Evolutionary conservation across 2,888 invertebrate species (phyloP).

Genomic region (Brenthis hecate): DNA sequence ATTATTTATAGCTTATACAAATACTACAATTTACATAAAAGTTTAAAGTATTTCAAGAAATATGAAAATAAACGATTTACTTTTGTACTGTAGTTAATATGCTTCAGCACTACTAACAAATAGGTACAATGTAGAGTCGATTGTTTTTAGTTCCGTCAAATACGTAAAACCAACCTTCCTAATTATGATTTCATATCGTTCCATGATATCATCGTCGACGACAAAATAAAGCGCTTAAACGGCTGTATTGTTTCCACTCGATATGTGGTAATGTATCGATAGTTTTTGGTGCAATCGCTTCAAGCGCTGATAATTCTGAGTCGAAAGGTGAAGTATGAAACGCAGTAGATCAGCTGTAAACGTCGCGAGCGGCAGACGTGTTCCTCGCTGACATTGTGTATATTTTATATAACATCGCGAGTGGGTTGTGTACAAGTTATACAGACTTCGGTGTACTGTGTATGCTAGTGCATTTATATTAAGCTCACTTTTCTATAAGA

Average conservation of each 20-base stretch:
- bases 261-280: slow-evolving; percentile 10
- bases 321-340: slow-evolving; percentile 48
- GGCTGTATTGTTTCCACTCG: slow-evolving; percentile 32
- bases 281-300: slow-evolving; percentile 39
- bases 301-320: slow-evolving; percentile 45
- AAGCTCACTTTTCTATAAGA: slow-evolving; percentile 35
- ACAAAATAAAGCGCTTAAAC: slow-evolving; percentile 40
- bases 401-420: slow-evolving; percentile 46
- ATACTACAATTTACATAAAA: too few species aligned
- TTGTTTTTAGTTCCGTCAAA: background rate
- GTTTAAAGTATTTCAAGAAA: too few species aligned
- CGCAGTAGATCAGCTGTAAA: slow-evolving; percentile 63
- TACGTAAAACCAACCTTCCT: slow-evolving; percentile 8
- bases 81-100: too few species aligned
- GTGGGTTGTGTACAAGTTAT: slow-evolving; percentile 50
- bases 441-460: slow-evolving; percentile 34
- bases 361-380: slow-evolving; percentile 60
- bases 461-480: slow-evolving; percentile 46
- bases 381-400: slow-evolving; percentile 39
- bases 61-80: too few species aligned
- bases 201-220: slow-evolving; percentile 41
- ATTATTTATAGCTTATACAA: too few species aligned
- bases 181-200: slow-evolving; percentile 33
- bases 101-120: background rate
- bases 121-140: background rate